Base-by-base conservation (phyloP, 2,888 invertebrate genomes). In the Plutella xylostella region DNA sequence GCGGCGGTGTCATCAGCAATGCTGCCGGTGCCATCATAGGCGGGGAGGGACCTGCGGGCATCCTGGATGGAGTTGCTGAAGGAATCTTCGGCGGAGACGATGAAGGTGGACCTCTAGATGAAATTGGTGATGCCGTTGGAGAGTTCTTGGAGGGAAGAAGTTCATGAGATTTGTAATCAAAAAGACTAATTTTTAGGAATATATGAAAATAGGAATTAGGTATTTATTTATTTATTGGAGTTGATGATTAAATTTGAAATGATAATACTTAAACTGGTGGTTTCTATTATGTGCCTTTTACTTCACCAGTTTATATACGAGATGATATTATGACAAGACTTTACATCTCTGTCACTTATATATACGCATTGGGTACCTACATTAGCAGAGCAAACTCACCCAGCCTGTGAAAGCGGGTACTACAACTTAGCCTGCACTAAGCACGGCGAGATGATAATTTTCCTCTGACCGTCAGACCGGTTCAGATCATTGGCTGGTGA, bases 391-490 rank as follows among this genome's bases (percentile, higher is more conserved):
- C n/a, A n/a, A n/a, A n/a, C n/a, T n/a, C n/a, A n/a, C n/a, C n/a
- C n/a, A n/a, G n/a, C n/a, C n/a, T 57, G 75, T 72, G 79, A 79
- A 79, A 79, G 78, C 71, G 49, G 54, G 15, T 20, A n/a, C n/a
- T n/a, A n/a, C 3, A 18, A 28, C 42, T 17, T 5, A 57, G 47
- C 51, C 53, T 51, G 34, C 22, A 42, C 15, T 3, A 33, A 39
- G 17, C 42, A 42, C 58, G 15, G 44, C n/a, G n/a, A n/a, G n/a
- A n/a, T n/a, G 45, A 59, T 58, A 56, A 67, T 52, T 61, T 69
- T 68, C 64, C 63, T 56, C 65, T 65, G 59, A 56, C n/a, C 58
- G 63, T 52, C 64, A 59, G 68, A 79, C 82, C 74, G 77, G 79
- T 77, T 72, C 55, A 56, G 60, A 61, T 65, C 63, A 58, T 56